phyloP scores from a whole-genome alignment of 2,888 invertebrate species.

The Ophioninae sp. region DNA sequence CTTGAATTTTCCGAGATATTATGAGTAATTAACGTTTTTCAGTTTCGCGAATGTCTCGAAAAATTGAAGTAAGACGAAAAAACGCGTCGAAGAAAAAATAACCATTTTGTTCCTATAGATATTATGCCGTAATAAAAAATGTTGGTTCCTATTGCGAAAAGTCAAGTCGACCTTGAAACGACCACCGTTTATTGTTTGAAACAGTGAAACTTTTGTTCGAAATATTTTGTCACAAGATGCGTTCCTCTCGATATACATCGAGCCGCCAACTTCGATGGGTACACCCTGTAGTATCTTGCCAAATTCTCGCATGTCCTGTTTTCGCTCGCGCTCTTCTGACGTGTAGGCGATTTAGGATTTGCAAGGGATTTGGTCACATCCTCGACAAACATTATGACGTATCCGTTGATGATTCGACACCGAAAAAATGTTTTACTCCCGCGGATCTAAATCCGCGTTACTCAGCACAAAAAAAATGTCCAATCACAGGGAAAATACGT shows the following conservation, averaged over 20 bases:
- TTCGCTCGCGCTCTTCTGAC: background rate
- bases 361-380: background rate
- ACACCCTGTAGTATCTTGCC: background rate
- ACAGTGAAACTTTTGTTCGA: background rate
- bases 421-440: conserved; percentile 28
- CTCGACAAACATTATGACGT: conserved; percentile 35
- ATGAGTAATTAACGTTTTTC: background rate
- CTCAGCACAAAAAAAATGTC: conserved; percentile 23
- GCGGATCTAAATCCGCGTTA: conserved; percentile 9
- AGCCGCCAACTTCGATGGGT: background rate
- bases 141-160: background rate
- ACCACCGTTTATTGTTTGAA: background rate
- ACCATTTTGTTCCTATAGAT: background rate
- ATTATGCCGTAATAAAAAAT: background rate
- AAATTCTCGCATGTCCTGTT: background rate
- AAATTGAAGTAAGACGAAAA: background rate
- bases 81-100: background rate
- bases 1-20: background rate
- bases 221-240: background rate
- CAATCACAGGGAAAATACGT: conserved; percentile 42
- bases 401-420: conserved; percentile 45
- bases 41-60: background rate
- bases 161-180: background rate
- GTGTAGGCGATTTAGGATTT: background rate
- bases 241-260: background rate